A percentile compares a stretch with the other conserved stretches of the same genome.
Evolutionary conservation across 2,888 invertebrate species (phyloP).

Genomic region (Megastigmus dorsalis): DNA sequence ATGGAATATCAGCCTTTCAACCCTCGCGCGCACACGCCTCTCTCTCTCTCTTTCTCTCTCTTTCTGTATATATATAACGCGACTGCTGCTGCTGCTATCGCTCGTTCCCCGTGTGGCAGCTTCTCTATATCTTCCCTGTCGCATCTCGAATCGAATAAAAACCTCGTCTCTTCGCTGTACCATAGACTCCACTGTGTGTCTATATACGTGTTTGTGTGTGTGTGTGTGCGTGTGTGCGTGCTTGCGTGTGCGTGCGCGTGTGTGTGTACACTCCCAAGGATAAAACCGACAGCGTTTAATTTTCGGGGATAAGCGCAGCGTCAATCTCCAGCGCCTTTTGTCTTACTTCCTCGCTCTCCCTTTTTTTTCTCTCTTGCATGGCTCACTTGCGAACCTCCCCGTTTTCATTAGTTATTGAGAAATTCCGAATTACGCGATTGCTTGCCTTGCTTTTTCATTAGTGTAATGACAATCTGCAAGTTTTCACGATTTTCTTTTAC

Average conservation of each 20-base stretch:
- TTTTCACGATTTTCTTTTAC: too few species aligned
- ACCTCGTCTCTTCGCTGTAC: constrained; percentile 51
- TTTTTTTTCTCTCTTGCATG: too few species aligned
- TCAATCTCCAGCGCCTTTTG: constrained; percentile 42
- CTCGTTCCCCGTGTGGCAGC: constrained; percentile 43
- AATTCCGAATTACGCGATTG: too few species aligned
- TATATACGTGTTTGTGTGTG: not conserved
- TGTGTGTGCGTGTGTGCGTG: not conserved
- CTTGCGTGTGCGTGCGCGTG: not conserved
- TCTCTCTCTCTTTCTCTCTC: constrained; percentile 24
- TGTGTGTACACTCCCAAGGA: constrained; percentile 50
- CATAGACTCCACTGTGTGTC: too few species aligned
- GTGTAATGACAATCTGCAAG: too few species aligned
- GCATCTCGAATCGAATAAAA: constrained; percentile 69
- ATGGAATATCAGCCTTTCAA: constrained; percentile 58
- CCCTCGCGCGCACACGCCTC: constrained; percentile 13
- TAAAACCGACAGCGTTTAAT: constrained; percentile 67
- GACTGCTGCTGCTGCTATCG: too few species aligned
- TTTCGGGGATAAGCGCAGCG: constrained; percentile 62
- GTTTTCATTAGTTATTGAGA: too few species aligned
- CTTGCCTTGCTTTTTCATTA: too few species aligned
- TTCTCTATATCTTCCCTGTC: constrained; percentile 68
- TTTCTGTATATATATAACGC: too few species aligned
- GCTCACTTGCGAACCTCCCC: too few species aligned
- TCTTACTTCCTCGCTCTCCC: too few species aligned